These are phyloP conservation scores for Protobothrops mucrosquamatus DNA, from an alignment of 2,113 vertebrate genomes.

Conservation along the genomic window DNA sequence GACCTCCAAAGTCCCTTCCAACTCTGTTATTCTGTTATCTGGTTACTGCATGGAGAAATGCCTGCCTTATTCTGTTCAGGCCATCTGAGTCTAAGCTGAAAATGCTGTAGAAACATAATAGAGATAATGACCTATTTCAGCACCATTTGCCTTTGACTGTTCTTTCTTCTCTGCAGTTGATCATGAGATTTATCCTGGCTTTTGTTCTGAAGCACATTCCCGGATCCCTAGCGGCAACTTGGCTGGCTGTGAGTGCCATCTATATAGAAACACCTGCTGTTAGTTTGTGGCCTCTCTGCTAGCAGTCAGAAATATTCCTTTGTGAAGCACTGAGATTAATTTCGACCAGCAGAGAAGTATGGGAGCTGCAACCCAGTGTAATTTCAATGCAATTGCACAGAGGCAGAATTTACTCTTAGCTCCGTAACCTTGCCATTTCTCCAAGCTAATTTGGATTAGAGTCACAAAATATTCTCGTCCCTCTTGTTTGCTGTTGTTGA, in stretches of 20 bases:
- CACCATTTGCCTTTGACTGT: conserved; percentile 2
- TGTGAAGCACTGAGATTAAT: conserved; percentile 36
- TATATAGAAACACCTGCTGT: conserved; percentile 40
- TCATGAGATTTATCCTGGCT: conserved; percentile 10
- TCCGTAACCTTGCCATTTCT: conserved; percentile 17
- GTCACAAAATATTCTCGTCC: conserved; percentile 21
- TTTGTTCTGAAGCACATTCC: conserved; percentile 34
- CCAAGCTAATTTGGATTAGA: conserved; percentile 42
- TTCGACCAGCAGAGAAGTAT: conserved; percentile 3
- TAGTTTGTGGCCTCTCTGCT: conserved; percentile 37
- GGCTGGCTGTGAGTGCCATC: background rate
- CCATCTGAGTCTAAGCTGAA: background rate
- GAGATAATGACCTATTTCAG: conserved; percentile 2
- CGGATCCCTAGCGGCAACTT: conserved; percentile 12
- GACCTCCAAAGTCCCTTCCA: background rate
- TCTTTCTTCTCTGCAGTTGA: conserved; percentile 7
- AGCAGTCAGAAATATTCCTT: conserved; percentile 25
- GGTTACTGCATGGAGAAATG: background rate
- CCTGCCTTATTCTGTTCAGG: background rate
- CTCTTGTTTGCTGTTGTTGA: background rate
- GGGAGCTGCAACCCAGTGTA: fast-evolving
- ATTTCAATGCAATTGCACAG: conserved; percentile 37
- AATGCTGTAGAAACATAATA: background rate
- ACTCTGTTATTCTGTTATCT: background rate
- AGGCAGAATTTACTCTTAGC: conserved; percentile 32